These are phyloP conservation scores for Myotis findleyi DNA, from an alignment of 2,797 vertebrate genomes.

Conservation along the genomic window DNA sequence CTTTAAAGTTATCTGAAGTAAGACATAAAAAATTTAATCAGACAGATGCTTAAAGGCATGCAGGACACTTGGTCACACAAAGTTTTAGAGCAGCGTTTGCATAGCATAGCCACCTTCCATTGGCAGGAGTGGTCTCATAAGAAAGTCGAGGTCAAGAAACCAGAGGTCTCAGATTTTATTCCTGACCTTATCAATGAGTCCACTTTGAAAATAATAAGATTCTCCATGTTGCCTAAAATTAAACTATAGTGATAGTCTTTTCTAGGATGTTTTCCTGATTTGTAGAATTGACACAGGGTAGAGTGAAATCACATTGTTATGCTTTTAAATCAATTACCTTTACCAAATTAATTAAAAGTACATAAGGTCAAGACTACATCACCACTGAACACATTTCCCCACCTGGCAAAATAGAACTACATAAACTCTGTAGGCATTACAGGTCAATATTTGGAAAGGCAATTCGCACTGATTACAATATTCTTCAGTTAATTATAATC, in stretches of 20 bases:
- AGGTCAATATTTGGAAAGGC: constrained; percentile 12
- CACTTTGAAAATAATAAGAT: background rate
- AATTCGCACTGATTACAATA: background rate
- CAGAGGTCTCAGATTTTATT: background rate
- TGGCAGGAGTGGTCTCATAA: background rate
- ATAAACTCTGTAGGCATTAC: background rate
- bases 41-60: background rate
- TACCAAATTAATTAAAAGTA: constrained; percentile 22
- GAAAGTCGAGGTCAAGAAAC: background rate
- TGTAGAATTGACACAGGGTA: background rate
- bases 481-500: background rate
- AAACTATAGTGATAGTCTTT: background rate
- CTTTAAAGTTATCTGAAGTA: background rate
- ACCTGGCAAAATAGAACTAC: background rate
- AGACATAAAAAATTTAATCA: background rate
- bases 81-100: background rate
- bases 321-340: constrained; percentile 45
- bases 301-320: constrained; percentile 30
- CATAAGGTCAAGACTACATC: background rate
- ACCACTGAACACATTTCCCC: background rate
- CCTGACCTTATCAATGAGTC: background rate
- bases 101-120: background rate
- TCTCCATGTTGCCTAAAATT: constrained; percentile 9
- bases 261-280: background rate
- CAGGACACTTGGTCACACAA: background rate